These are phyloP conservation scores for Entomyzon cyanotis DNA, from an alignment of 2,113 vertebrate species.

Conservation along the genomic window DNA sequence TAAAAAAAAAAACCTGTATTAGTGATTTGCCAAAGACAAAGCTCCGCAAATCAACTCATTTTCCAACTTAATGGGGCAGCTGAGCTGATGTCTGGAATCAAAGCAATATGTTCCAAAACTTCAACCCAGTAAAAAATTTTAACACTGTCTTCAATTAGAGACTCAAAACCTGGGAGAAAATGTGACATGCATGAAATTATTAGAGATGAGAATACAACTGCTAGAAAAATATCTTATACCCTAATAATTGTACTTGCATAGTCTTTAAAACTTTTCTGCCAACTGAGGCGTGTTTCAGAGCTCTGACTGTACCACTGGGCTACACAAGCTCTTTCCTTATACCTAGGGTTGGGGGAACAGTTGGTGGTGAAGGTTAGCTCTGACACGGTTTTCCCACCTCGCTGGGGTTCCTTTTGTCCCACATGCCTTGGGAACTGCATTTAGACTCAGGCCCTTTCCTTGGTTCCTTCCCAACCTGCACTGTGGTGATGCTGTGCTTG, in stretches of 20 bases:
- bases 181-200: not conserved
- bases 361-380: not conserved
- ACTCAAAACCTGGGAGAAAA: not conserved
- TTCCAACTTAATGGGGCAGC: not conserved
- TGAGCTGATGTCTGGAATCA: not conserved
- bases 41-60: not conserved
- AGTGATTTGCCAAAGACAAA: not conserved
- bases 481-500: accelerated
- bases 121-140: not conserved
- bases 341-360: not conserved
- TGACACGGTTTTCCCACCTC: not conserved
- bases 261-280: not conserved
- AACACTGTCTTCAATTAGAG: not conserved
- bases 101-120: not conserved
- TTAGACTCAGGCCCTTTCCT: not conserved
- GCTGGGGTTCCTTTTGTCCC: not conserved
- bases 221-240: not conserved
- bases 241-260: not conserved
- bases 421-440: not conserved
- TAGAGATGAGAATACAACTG: not conserved
- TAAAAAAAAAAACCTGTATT: not conserved
- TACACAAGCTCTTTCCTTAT: not conserved
- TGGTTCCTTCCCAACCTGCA: not conserved
- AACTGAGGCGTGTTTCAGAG: not conserved
- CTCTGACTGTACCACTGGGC: not conserved